Conservation (phyloP, 2,113 vertebrate genomes). For the Gila orcuttii region DNA sequence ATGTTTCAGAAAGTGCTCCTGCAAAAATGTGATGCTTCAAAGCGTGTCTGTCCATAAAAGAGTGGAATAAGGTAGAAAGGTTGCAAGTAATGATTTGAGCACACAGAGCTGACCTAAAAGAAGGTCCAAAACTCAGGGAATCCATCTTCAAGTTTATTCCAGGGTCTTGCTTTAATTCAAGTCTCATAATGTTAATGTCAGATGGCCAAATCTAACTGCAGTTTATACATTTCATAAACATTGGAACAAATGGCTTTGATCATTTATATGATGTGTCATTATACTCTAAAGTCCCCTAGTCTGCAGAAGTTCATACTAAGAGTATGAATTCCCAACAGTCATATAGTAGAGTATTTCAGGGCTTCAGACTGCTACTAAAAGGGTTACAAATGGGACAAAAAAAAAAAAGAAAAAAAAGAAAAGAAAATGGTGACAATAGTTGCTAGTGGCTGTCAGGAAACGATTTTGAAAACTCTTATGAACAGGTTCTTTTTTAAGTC, state of each 20-base stretch:
- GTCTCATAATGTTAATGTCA: not conserved
- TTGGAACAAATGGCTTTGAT: not conserved
- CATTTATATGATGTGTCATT: not conserved
- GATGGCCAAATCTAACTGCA: not conserved
- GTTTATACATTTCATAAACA: not conserved
- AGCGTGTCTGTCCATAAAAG: slow-evolving; percentile 70
- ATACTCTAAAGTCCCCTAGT: not conserved
- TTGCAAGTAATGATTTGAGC: slow-evolving; percentile 65
- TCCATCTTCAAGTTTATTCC: not conserved
- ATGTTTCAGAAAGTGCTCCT: slow-evolving; percentile 69
- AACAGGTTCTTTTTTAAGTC: too few species aligned
- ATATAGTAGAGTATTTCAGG: not conserved
- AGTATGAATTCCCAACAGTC: too few species aligned
- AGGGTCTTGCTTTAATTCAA: not conserved
- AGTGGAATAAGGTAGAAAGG: slow-evolving; percentile 70
- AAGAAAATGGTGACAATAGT: too few species aligned
- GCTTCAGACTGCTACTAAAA: not conserved
- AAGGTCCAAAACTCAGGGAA: slow-evolving; percentile 24
- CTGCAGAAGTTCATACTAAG: not conserved
- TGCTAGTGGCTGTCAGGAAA: too few species aligned
- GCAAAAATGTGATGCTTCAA: slow-evolving; percentile 63
- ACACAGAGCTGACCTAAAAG: slow-evolving; percentile 69
- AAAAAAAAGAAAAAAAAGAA: not conserved
- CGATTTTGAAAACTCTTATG: too few species aligned
- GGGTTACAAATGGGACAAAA: not conserved